A percentile compares a stretch with the other conserved stretches of the same genome.
These are phyloP conservation scores for Acrobasis suavella DNA, from an alignment of 2,888 invertebrate genomes.

Conservation along the genomic window DNA sequence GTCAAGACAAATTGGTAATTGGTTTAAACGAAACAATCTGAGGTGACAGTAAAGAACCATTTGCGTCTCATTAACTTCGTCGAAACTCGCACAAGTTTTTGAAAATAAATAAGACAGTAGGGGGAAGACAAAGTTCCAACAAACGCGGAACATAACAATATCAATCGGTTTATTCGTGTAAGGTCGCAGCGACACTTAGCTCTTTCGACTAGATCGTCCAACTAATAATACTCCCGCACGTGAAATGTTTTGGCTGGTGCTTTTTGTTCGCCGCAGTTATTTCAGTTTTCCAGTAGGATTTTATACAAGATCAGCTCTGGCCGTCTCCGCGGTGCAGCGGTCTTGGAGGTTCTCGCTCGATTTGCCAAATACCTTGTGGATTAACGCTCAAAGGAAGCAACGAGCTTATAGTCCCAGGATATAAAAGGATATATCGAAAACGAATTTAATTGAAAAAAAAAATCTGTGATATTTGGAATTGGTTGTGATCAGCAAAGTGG, in stretches of 20 bases:
- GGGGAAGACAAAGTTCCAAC: conserved; percentile 41
- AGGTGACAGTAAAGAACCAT: conserved; percentile 51
- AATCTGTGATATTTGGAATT: conserved; percentile 36
- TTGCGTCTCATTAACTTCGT: conserved; percentile 55
- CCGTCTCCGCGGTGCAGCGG: conserved; percentile 69
- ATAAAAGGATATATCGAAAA: conserved; percentile 45
- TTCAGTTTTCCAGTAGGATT: conserved; percentile 83
- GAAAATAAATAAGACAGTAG: conserved; percentile 38
- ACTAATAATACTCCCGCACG: conserved; percentile 81
- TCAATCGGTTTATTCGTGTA: conserved; percentile 60
- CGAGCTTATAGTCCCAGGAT: conserved; percentile 45
- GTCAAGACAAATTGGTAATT: conserved; percentile 37
- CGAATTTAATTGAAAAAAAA: conserved; percentile 37
- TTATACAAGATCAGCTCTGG: conserved; percentile 76
- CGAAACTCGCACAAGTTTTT: conserved; percentile 32
- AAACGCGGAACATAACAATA: conserved; percentile 54
- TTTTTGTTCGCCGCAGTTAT: conserved; percentile 82
- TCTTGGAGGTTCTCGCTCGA: conserved; percentile 30
- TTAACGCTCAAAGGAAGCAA: conserved; percentile 43
- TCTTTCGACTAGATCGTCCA: conserved; percentile 81
- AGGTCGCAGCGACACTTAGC: conserved; percentile 72
- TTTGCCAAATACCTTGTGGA: conserved; percentile 26
- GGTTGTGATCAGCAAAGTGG: conserved; percentile 34
- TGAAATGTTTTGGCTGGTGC: conserved; percentile 82
- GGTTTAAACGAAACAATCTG: conserved; percentile 44